Conservation (phyloP, 2,888 invertebrate species). For the Acanthopleura granulata region DNA sequence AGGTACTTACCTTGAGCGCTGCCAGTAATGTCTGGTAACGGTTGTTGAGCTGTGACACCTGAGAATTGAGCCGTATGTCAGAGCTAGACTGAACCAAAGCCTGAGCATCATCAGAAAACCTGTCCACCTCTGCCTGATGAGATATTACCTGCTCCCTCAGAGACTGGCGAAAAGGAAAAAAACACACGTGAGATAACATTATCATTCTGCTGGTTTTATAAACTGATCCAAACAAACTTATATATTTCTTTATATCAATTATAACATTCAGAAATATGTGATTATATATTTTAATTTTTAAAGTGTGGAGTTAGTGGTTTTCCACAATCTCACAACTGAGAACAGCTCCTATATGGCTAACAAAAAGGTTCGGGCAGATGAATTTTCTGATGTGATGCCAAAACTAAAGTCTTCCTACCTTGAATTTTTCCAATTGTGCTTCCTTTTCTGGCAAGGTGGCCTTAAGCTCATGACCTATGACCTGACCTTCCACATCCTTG, state of each 20-base stretch:
- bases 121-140: conserved; percentile 87
- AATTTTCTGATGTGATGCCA: too few species aligned
- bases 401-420: conserved; percentile 57
- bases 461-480: conserved; percentile 86
- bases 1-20: conserved; percentile 79
- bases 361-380: too few species aligned
- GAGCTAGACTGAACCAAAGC: conserved; percentile 86
- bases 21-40: conserved; percentile 92
- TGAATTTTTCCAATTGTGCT: conserved; percentile 83
- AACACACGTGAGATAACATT: too few species aligned
- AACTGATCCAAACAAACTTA: too few species aligned
- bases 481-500: conserved; percentile 85
- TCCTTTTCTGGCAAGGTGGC: conserved; percentile 87
- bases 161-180: conserved; percentile 22
- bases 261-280: too few species aligned
- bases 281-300: too few species aligned
- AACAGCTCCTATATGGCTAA: too few species aligned
- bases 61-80: conserved; percentile 79
- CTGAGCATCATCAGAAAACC: conserved; percentile 91
- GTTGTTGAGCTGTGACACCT: conserved; percentile 89
- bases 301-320: too few species aligned
- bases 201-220: too few species aligned
- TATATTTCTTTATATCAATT: too few species aligned
- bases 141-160: conserved; percentile 80
- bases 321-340: too few species aligned